Evolutionary conservation across 2,797 vertebrate genomes (phyloP).

Genomic region (Falco rusticolus): DNA sequence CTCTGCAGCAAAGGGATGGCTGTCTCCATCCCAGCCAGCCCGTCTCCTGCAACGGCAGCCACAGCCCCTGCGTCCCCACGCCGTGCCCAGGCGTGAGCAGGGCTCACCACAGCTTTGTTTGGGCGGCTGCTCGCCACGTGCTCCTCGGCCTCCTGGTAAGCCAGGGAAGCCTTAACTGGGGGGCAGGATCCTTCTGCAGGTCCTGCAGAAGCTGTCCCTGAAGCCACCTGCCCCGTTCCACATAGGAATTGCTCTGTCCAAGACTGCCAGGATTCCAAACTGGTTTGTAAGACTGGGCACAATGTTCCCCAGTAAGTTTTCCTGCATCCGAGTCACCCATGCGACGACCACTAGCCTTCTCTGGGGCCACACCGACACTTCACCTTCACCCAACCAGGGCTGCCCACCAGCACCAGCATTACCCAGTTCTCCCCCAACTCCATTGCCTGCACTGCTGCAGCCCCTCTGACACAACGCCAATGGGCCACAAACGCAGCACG

Average conservation of each 20-base stretch:
- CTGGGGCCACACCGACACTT: neutral
- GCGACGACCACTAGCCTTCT: neutral
- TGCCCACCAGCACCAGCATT: accelerated
- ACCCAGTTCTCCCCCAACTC: neutral
- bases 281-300: neutral
- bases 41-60: accelerated
- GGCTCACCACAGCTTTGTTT: neutral
- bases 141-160: neutral
- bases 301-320: neutral
- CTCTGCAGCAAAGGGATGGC: too few species aligned
- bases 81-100: neutral
- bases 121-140: accelerated
- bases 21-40: too few species aligned
- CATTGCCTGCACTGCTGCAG: too few species aligned
- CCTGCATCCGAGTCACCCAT: neutral
- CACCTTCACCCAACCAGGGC: too few species aligned
- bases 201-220: neutral
- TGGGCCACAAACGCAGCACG: neutral
- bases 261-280: neutral
- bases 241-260: accelerated
- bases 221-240: accelerated
- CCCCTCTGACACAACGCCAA: too few species aligned
- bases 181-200: neutral
- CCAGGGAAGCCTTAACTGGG: neutral
- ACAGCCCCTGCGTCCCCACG: neutral